phyloP scores from a whole-genome alignment of 2,888 invertebrate genomes.

The Cryptocephalus primarius region DNA sequence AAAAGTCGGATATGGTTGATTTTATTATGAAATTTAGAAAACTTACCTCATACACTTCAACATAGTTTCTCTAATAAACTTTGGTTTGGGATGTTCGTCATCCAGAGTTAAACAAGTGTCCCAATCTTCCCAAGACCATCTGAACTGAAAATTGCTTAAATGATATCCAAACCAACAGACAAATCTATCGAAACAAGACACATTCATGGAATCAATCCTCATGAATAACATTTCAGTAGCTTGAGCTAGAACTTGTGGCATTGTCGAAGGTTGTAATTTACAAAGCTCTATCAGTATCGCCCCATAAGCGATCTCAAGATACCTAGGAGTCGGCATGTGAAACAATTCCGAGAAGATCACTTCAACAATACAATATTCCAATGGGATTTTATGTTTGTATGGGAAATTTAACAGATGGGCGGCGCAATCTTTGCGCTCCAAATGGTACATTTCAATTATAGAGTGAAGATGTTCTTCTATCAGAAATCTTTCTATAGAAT shows the following conservation, averaged over 20 bases:
- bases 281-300: slow-evolving; percentile 93
- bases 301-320: slow-evolving; percentile 87
- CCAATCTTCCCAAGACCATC: slow-evolving; percentile 99
- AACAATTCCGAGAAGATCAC: slow-evolving; percentile 92
- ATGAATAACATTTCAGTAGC: slow-evolving; percentile 95
- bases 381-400: slow-evolving; percentile 84
- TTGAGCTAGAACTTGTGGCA: slow-evolving; percentile 96
- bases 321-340: slow-evolving; percentile 79
- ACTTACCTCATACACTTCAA: slow-evolving; percentile 76
- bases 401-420: slow-evolving; percentile 85
- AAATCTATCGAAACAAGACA: slow-evolving; percentile 92
- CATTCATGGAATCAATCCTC: slow-evolving; percentile 94
- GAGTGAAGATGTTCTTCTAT: slow-evolving; percentile 96
- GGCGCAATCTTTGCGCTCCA: slow-evolving; percentile 92
- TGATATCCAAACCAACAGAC: slow-evolving; percentile 97
- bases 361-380: slow-evolving; percentile 97
- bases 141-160: slow-evolving; percentile 96
- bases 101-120: slow-evolving; percentile 76
- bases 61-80: slow-evolving; percentile 88
- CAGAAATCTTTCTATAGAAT: slow-evolving; percentile 93
- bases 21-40: not conserved
- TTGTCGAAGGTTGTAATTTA: slow-evolving; percentile 89
- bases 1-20: no score
- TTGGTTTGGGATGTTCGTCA: slow-evolving; percentile 82
- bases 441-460: slow-evolving; percentile 77